Base-by-base conservation (phyloP, 2,797 vertebrate species). In the Sylvilagus floridanus region DNA sequence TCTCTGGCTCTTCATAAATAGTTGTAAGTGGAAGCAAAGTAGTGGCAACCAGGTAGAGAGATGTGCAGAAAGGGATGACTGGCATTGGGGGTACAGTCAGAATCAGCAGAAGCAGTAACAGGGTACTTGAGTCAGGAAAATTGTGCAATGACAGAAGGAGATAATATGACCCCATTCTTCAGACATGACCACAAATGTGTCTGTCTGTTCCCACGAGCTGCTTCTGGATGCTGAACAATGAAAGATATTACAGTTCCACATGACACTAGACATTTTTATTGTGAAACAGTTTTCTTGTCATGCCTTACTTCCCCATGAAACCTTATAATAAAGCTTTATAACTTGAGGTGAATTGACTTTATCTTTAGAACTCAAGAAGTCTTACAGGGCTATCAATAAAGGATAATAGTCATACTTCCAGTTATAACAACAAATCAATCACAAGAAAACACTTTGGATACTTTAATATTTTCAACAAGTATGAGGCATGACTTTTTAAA, bases 201-300 rank as follows among this genome's bases (percentile, higher is more conserved):
- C 35, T 71, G 12, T 42, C 68, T 71, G 76, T 91, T 94, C 75
- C 72, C 79, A 62, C 30, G 75, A 73, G 60, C 75, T 76, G 54
- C 88, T 68, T 66, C 62, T 88, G 87, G 54, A 71, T 79, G n/a
- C 75, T 54, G 42, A 95, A 91, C 35, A 89, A 81, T 54, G 62
- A 68, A 82, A 92, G 50, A 57, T 57, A 54, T 35, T 83, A 89
- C 10, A 2, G 66, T 81, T 88, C 35, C n/a, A 87, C 66, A 28
- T 30, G 47, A 88, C n/a, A 90, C 14, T 77, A 68, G 73, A 79
- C 22, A 50, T 84, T 79, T 57, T 94, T 83, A 47, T 47, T 86
- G 32, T 83, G 79, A 54, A 54, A 54, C n/a, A 86, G n/a, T 92
- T 88, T 84, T 76, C 32, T 79, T 77, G 9, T 47, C 35, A 66